Conservation (phyloP, 2,113 vertebrate genomes). For the Mustela lutreola region DNA sequence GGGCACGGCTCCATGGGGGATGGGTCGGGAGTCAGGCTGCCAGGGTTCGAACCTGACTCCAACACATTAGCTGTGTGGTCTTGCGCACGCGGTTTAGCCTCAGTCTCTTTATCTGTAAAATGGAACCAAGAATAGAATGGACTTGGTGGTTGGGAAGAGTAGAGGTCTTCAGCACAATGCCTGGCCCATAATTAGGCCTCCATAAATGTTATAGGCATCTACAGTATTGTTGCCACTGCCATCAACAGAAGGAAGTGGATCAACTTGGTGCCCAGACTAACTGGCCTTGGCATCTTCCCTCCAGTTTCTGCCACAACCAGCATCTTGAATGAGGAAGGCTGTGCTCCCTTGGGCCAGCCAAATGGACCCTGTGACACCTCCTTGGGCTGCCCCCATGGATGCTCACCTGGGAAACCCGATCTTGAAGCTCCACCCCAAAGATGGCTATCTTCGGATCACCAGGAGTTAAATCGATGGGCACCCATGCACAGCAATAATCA, state of each 20-base stretch:
- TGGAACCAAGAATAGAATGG: background rate
- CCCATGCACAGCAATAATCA: background rate
- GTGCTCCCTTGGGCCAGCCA: background rate
- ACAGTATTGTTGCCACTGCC: background rate
- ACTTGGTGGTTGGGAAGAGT: background rate
- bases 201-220: background rate
- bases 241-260: background rate
- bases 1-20: fast-evolving
- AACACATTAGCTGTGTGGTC: conserved; percentile 7
- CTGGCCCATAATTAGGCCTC: background rate
- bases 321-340: background rate
- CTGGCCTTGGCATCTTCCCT: background rate
- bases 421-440: background rate
- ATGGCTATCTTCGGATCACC: background rate
- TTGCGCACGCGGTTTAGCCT: background rate
- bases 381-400: background rate
- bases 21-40: background rate
- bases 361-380: background rate
- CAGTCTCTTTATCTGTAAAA: background rate
- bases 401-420: background rate
- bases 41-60: background rate
- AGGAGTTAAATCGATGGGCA: background rate
- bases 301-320: background rate
- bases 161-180: background rate
- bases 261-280: background rate